These are phyloP conservation scores for Leucoraja ocellata DNA, from an alignment of 2,797 vertebrate genomes.

Conservation along the genomic window DNA sequence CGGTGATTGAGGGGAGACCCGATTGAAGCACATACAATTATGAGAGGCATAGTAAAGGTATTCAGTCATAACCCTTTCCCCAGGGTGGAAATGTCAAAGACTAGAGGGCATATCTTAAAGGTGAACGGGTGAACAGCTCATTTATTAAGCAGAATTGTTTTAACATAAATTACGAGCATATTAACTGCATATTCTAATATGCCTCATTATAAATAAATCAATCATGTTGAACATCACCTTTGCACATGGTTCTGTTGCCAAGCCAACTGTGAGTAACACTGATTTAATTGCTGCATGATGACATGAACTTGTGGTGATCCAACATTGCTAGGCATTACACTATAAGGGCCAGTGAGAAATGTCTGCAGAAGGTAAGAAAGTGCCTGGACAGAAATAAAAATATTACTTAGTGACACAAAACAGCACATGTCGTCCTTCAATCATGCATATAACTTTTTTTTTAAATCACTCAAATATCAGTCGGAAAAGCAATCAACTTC, in stretches of 20 bases:
- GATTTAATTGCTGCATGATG: constrained; percentile 94
- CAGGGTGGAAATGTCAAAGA: too few species aligned
- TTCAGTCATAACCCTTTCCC: too few species aligned
- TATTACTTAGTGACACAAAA: constrained; percentile 1
- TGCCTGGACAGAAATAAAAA: constrained; percentile 61
- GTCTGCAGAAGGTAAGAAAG: constrained; percentile 87
- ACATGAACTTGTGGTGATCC: constrained; percentile 83
- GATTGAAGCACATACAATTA: too few species aligned
- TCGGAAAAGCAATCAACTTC: background rate
- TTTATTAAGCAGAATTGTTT: background rate
- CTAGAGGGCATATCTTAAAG: too few species aligned
- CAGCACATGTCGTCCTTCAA: background rate
- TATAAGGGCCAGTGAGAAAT: constrained; percentile 75
- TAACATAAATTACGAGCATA: background rate
- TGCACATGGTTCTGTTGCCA: constrained; percentile 96
- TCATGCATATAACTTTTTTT: background rate
- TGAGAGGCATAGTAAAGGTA: too few species aligned
- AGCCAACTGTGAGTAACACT: constrained; percentile 85
- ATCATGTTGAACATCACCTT: constrained; percentile 59
- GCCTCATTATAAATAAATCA: background rate
- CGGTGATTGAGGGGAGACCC: too few species aligned
- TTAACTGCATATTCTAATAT: background rate
- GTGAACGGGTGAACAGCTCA: background rate
- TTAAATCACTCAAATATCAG: too few species aligned
- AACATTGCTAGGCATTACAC: constrained; percentile 71